phyloP scores from a whole-genome alignment of 2,113 vertebrate genomes.

The Octodon degus region DNA sequence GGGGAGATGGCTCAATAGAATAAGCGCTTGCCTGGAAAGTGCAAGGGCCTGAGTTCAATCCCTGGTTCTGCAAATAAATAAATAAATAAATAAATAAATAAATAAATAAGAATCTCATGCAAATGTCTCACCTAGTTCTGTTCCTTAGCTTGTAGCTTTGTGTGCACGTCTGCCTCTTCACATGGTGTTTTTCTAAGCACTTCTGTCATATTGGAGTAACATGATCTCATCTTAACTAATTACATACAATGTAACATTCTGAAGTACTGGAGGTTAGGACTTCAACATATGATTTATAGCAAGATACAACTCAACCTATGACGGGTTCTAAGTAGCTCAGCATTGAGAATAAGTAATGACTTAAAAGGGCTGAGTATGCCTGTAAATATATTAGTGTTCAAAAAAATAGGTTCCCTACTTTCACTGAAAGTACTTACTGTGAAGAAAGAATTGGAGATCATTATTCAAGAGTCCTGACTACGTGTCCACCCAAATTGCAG shows the following conservation, averaged over 20 bases:
- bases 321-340: background rate
- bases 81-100: too few species aligned
- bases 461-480: background rate
- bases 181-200: background rate
- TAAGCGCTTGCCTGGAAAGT: too few species aligned
- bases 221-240: background rate
- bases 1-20: too few species aligned
- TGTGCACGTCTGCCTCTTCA: background rate
- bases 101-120: background rate
- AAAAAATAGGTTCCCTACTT: background rate
- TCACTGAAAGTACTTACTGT: background rate
- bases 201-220: background rate
- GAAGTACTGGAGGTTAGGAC: background rate
- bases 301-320: background rate
- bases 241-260: slow-evolving; percentile 5
- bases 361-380: background rate
- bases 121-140: background rate
- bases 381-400: slow-evolving; percentile 6
- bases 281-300: background rate
- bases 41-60: too few species aligned
- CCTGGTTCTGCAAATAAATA: too few species aligned
- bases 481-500: background rate
- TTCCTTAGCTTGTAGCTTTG: background rate
- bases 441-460: background rate
- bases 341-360: background rate